Evolutionary conservation across 2,888 invertebrate genomes (phyloP).

Genomic region (Pycnomerus fuliginosus): DNA sequence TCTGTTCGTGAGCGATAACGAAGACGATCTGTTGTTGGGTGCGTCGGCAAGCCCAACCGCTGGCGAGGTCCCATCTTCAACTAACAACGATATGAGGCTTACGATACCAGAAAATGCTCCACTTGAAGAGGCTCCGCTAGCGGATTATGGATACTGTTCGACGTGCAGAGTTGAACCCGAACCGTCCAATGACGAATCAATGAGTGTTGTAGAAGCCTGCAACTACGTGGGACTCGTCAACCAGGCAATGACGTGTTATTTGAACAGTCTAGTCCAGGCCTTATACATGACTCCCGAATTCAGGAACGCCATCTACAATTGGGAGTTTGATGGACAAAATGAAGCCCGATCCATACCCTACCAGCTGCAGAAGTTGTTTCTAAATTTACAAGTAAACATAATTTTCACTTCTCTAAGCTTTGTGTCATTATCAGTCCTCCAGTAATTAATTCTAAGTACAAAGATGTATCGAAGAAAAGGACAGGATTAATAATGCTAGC

Average conservation of each 20-base stretch:
- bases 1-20: constrained; percentile 36
- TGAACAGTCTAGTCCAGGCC: constrained; percentile 85
- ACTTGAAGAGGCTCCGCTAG: not conserved
- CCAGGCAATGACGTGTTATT: constrained; percentile 91
- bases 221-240: constrained; percentile 79
- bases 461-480: no score
- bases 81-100: constrained; percentile 8
- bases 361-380: constrained; percentile 81
- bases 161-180: constrained; percentile 2
- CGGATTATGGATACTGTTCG: no score
- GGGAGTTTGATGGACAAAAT: constrained; percentile 74
- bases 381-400: constrained; percentile 69
- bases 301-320: constrained; percentile 81
- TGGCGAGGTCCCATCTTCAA: constrained; percentile 28
- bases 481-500: no score
- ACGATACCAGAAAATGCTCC: not conserved
- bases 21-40: constrained; percentile 53
- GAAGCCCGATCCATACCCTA: constrained; percentile 77
- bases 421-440: no score
- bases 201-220: constrained; percentile 27
- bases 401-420: no score
- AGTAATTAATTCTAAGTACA: no score
- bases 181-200: constrained; percentile 7
- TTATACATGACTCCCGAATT: constrained; percentile 92
- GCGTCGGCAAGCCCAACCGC: constrained; percentile 54